Evolutionary conservation across 2,113 vertebrate species (phyloP), one percentile per base, ranked within the genome.

Genomic region (Pachypanchax playfairii): DNA sequence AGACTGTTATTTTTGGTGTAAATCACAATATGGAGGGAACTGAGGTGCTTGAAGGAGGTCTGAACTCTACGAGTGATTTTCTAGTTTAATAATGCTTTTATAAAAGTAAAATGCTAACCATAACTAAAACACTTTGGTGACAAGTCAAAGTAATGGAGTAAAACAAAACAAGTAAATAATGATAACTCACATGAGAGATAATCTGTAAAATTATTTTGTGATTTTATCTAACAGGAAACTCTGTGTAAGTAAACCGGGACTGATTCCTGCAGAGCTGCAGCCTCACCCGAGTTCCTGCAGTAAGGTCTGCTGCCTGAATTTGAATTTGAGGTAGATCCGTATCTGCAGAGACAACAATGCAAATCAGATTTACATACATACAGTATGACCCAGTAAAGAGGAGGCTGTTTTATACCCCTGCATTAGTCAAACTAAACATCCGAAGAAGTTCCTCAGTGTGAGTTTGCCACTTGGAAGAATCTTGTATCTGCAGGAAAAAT

Each of bases 381-480:
- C 8, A 24, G 44, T 1, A 43, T 43, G 1, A 14, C 0, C 48
- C 1, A 22, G 31, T 13, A 56, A 1, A 10, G 20, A 67, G 65
- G 3, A 13, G 11, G 24, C 33, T 18, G 11, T 44, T 28, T 20
- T 70, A 81, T 91, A 94, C 94, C 89, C 75, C 82, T 28, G 92
- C 88, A 42, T 93, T 89, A 22, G 90, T 77, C 65, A 92, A 48
- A 74, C 88, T 91, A 65, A 93, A 88, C 58, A 71, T 87, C 33
- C 59, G 90, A 35, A 96, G 80, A 79, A 94, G 92, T 38, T 58
- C 69, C 58, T 92, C 89, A 21, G 90, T 56, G 41, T 60, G 50
- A 54, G 78, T n/a, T 58, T 75, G 76, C 55, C 81, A 79, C 66
- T 60, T 81, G 61, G 69, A 60, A 54, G 22, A 57, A 62, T 89